These are phyloP conservation scores for Brachionus sp. DNA, from an alignment of 1,140 invertebrate species.

Conservation along the genomic window DNA sequence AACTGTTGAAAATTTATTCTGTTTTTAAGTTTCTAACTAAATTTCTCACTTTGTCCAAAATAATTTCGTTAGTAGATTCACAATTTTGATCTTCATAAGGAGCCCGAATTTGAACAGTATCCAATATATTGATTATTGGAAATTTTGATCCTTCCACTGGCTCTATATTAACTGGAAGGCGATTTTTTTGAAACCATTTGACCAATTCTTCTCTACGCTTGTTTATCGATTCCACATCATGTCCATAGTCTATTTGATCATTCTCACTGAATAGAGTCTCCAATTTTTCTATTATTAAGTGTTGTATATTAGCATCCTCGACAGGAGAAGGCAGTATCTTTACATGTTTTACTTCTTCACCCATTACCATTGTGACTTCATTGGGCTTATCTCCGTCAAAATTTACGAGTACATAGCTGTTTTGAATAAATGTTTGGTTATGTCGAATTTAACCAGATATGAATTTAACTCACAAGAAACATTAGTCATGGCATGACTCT, in stretches of 20 bases:
- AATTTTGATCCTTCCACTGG: background rate
- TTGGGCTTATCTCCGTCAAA: background rate
- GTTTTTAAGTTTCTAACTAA: background rate
- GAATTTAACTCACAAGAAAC: background rate
- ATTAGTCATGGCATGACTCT: too few relatives aligned
- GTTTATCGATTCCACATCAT: background rate
- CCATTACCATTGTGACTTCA: background rate
- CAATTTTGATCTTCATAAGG: conserved; percentile 8
- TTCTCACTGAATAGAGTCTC: background rate
- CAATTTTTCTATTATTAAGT: background rate
- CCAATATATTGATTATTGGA: conserved; percentile 26
- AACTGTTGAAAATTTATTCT: background rate
- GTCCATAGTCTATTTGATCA: background rate
- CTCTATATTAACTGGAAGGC: background rate
- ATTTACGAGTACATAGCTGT: conserved; percentile 9
- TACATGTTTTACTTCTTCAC: background rate
- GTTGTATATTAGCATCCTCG: background rate
- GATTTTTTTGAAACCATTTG: conserved; percentile 33
- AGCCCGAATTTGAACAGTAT: conserved; percentile 8
- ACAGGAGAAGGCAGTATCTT: background rate
- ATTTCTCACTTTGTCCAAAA: conserved; percentile 36
- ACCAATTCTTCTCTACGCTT: background rate
- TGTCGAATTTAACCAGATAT: background rate
- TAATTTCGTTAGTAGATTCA: conserved; percentile 41
- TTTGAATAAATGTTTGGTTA: background rate